Percentiles rank a stretch among this genome's conserved stretches.
Conservation (phyloP, 2,888 invertebrate species). For the Lymantria monacha region DNA sequence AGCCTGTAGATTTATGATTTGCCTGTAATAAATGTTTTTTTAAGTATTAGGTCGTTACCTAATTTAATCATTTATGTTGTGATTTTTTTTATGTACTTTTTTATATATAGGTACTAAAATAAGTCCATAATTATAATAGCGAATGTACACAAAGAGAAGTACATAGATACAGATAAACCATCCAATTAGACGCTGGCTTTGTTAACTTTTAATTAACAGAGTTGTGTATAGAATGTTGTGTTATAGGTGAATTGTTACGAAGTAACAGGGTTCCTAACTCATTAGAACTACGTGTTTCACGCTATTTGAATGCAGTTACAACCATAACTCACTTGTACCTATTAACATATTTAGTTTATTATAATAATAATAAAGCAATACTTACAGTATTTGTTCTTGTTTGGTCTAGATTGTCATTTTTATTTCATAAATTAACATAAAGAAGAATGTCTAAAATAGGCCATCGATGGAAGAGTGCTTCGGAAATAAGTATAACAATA, state of each 20-base stretch:
- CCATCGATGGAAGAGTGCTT: no score
- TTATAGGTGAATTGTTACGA: conserved; percentile 27
- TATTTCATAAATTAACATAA: no score
- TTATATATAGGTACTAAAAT: conserved; percentile 12
- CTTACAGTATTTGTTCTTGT: no score
- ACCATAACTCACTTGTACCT: conserved; percentile 10
- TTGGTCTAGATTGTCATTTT: no score
- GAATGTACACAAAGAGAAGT: conserved; percentile 17
- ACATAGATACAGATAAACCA: conserved; percentile 45
- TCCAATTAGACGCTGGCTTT: conserved; percentile 57
- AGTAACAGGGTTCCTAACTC: conserved; percentile 20
- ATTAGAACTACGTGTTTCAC: conserved; percentile 13
- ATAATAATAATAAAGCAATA: neutral
- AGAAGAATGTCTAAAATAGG: no score
- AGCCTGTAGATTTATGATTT: conserved; percentile 41
- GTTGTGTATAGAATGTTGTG: conserved; percentile 43
- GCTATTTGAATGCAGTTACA: conserved; percentile 15
- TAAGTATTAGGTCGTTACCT: neutral
- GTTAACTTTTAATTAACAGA: conserved; percentile 64
- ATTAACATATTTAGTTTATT: conserved; percentile 4
- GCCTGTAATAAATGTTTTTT: conserved; percentile 17
- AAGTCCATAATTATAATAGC: conserved; percentile 26
- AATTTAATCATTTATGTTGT: neutral
- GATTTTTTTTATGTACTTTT: neutral
- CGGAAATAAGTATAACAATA: no score